Conservation (phyloP, 1,140 invertebrate species). For the Microvelia longipes region DNA sequence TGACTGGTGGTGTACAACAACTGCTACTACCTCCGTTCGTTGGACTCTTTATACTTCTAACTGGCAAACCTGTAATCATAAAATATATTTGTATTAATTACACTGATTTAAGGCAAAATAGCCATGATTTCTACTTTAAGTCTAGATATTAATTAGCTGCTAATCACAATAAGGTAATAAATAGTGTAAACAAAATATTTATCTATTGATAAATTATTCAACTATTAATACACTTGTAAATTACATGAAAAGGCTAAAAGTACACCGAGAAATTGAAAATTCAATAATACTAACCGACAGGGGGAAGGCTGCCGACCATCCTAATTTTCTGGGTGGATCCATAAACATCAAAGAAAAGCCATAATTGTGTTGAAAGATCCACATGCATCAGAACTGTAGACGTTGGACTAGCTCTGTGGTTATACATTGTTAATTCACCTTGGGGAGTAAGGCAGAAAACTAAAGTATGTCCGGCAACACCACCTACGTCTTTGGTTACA, state of each 20-base stretch:
- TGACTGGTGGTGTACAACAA: constrained; percentile 12
- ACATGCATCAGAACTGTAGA: constrained; percentile 77
- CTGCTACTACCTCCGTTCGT: constrained; percentile 12
- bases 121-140: too few species aligned
- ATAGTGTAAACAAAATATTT: too few species aligned
- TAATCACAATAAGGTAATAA: too few species aligned
- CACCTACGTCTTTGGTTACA: constrained; percentile 80
- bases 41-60: constrained; percentile 13
- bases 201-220: too few species aligned
- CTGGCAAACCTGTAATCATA: constrained; percentile 7
- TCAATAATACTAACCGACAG: constrained; percentile 9
- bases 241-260: too few species aligned
- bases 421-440: constrained; percentile 77
- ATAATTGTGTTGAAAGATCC: constrained; percentile 71
- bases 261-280: too few species aligned
- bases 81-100: constrained; percentile 1
- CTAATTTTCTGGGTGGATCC: constrained; percentile 79
- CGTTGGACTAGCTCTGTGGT: constrained; percentile 30
- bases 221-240: too few species aligned
- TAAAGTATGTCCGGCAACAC: constrained; percentile 67
- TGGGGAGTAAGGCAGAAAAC: constrained; percentile 67
- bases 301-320: constrained; percentile 36
- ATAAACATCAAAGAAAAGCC: constrained; percentile 93
- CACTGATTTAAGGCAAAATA: too few species aligned
- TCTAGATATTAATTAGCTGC: too few species aligned